Evolutionary conservation across 2,888 invertebrate species (phyloP), one percentile per base, ranked within the genome.

Genomic region (Cyrtodaria siliqua): DNA sequence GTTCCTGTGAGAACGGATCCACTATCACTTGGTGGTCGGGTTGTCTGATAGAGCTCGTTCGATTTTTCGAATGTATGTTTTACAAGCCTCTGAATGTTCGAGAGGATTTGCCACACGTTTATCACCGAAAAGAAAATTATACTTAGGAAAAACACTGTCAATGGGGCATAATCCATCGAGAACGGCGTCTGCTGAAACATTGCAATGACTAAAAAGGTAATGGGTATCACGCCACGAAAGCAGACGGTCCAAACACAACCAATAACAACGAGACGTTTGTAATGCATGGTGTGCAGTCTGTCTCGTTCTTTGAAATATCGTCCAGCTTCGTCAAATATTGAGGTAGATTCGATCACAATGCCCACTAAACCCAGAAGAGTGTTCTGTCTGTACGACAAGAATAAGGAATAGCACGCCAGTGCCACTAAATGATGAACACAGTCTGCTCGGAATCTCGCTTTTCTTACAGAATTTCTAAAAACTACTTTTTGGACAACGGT

Each of bases 121-220:
- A 86, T 79, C 24, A 85, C 87, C n/a, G 83, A 83, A 66, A 84
- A 86, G 61, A 87, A 86, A 44, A 86, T 82, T 16, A 85, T 82
- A 57, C 84, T 83, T 6, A 87, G 61, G 57, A 87, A 87, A 53
- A 85, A 87, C 47, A 85, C 62, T 23, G 83, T 84, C 8, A 87
- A 66, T 9, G 85, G 74, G 12, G 79, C 68, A 49, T 84, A 81
- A 12, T 77, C 69, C 87, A 87, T 87, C 4, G 61, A 64, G 42
- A 86, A 85, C 8, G 86, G 86, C 8, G 82, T 79, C 56, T 85
- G 83, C 3, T 79, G 79, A 68, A 81, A 74, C 68, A 85, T 80
- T 0, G 84, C 83, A 20, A 84, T 82, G 12, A 83, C 68, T 26
- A 87, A 64, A 70, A 86, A 85, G n/a, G 80, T 67, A 3, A 83